Percentiles rank a stretch among this genome's conserved stretches.
Conservation (phyloP, 2,888 invertebrate species). For the Pardosa pseudoannulata region DNA sequence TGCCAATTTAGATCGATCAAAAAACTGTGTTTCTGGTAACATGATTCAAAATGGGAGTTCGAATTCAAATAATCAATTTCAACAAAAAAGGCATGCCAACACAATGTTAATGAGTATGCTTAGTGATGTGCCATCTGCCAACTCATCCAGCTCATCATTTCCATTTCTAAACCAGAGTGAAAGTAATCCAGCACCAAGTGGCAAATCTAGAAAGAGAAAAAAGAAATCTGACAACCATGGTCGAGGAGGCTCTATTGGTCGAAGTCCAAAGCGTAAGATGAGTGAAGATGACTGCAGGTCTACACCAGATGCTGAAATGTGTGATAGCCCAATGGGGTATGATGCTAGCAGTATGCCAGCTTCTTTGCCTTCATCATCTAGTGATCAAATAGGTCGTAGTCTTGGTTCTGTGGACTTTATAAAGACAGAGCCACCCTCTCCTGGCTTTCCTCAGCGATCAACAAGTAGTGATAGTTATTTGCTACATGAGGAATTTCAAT, state of each 20-base stretch:
- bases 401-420: constrained; percentile 55
- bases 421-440: constrained; percentile 52
- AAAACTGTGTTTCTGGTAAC: constrained; percentile 37
- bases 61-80: constrained; percentile 39
- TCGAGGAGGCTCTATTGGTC: constrained; percentile 75
- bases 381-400: constrained; percentile 32
- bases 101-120: constrained; percentile 75
- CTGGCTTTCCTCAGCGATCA: constrained; percentile 60
- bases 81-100: constrained; percentile 65
- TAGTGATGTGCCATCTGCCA: constrained; percentile 74
- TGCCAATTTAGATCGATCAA: constrained; percentile 34
- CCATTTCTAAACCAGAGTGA: constrained; percentile 62
- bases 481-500: constrained; percentile 60
- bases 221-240: constrained; percentile 75
- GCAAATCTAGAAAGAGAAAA: constrained; percentile 74
- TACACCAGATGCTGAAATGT: constrained; percentile 72
- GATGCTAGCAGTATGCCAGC: constrained; percentile 56
- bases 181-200: constrained; percentile 31
- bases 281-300: constrained; percentile 75
- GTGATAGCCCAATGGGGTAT: constrained; percentile 69
- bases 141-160: constrained; percentile 64
- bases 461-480: constrained; percentile 62
- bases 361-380: constrained; percentile 44
- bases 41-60: constrained; percentile 30
- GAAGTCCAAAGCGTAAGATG: constrained; percentile 77